A percentile compares a stretch with the other conserved stretches of the same genome.
These are phyloP conservation scores for Syngnathus typhle DNA, from an alignment of 2,113 vertebrate species.

Conservation along the genomic window DNA sequence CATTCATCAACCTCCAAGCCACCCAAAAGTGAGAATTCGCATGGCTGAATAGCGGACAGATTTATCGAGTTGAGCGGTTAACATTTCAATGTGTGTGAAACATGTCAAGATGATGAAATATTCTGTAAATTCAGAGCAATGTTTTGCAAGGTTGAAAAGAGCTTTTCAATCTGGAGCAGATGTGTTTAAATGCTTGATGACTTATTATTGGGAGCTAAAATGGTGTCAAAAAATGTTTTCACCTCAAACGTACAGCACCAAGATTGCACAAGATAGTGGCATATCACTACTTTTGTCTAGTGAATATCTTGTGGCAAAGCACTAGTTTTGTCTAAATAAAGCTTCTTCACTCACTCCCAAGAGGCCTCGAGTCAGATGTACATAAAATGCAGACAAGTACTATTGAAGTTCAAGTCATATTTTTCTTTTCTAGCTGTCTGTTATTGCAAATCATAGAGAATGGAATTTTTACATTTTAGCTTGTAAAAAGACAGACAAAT, in stretches of 20 bases:
- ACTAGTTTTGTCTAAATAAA: too few relatives aligned
- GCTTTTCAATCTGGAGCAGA: conserved; percentile 11
- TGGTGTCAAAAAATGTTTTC: too few relatives aligned
- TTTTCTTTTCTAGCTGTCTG: not conserved
- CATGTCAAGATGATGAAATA: conserved; percentile 40
- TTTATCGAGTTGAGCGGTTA: conserved; percentile 20
- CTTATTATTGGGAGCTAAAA: not conserved
- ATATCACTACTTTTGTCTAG: not conserved
- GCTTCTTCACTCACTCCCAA: not conserved
- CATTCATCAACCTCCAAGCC: not conserved
- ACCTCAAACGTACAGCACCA: not conserved
- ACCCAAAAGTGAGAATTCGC: not conserved
- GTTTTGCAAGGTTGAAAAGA: conserved; percentile 22
- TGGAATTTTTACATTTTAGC: not conserved
- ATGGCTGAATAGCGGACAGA: conserved; percentile 10
- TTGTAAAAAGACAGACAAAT: not conserved
- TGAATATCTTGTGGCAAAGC: too few relatives aligned
- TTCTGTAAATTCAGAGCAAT: conserved; percentile 20
- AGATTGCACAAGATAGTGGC: not conserved
- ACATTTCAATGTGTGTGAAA: conserved; percentile 21
- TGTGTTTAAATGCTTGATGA: conserved; percentile 4
- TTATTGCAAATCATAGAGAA: not conserved
- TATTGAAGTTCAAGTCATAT: not conserved
- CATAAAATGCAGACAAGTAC: too few relatives aligned
- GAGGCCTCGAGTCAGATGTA: not conserved